Base-by-base conservation (phyloP, 2,888 invertebrate genomes). In the Pyrocoelia pectoralis region DNA sequence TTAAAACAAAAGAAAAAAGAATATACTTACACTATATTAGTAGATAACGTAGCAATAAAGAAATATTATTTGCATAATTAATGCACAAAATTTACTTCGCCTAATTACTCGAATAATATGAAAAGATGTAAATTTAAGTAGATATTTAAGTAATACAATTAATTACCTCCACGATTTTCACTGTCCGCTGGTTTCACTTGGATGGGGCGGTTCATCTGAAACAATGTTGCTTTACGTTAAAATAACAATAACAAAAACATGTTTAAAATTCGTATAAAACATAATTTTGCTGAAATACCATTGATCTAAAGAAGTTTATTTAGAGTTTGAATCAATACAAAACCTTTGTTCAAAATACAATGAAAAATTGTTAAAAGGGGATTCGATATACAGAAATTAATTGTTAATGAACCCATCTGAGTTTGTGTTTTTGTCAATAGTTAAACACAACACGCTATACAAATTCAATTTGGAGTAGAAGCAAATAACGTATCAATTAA, bases 201-300 rank as follows among this genome's bases (percentile, higher is more conserved):
- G 89, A 98, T 96, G 87, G 98, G 96, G 88, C 98, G 95, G 91
- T 97, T 98, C 98, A 98, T 98, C 98, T 98, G 92, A 51, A 94
- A 93, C 43, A 43, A 61, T 33, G 54, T 46, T 51, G 24, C 14
- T 43, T 12, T 52, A 13, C 33, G 41, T 41, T 52, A 52, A 41
- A 14, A 18, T 41, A 15, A 33, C 13, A 57, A 24, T 13, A 19
- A 48, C 14, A 24, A 13, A 57, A 24, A 24, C 29, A 46, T 49
- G 38, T 56, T 38, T 33, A 28, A 13, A 33, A 55, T 18, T 24
- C 19, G 18, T 52, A 13, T 54, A 17, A 8, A 14, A 38, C 2
- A 38, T 38, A n/a, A 8, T 43, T 43, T 43, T 10, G 14, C 8
- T 9, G 3, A 9, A n/a, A n/a, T 12, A 9, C n/a, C n/a, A 6